Conservation (phyloP, 2,113 vertebrate genomes). For the Periophthalmus modestus region DNA sequence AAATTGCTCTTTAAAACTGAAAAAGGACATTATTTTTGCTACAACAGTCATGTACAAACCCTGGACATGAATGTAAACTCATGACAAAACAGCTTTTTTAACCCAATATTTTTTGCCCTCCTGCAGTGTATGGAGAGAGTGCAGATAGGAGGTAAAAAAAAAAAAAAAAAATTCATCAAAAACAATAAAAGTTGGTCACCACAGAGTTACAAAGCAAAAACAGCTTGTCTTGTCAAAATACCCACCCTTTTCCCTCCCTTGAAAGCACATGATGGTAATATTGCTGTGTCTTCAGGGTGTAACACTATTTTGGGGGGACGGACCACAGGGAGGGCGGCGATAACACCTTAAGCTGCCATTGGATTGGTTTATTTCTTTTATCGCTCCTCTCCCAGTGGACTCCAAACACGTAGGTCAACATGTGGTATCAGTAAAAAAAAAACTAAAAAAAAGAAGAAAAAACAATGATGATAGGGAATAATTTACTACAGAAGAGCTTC, state of each 20-base stretch:
- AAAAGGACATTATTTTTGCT: conserved; percentile 74
- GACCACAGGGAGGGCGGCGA: conserved; percentile 64
- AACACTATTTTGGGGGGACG: conserved; percentile 59
- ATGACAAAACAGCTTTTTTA: conserved; percentile 43
- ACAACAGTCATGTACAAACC: conserved; percentile 76
- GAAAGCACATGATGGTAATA: conserved; percentile 80
- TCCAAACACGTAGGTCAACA: conserved; percentile 66
- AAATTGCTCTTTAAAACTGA: conserved; percentile 78
- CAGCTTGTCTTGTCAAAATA: conserved; percentile 61
- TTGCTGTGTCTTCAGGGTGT: conserved; percentile 81
- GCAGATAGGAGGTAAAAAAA: conserved; percentile 67
- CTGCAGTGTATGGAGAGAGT: conserved; percentile 72
- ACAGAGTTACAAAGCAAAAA: conserved; percentile 74
- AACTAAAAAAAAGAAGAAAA: too few relatives aligned
- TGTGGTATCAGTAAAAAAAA: conserved; percentile 52
- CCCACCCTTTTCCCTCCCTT: conserved; percentile 65
- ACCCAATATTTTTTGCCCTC: conserved; percentile 45
- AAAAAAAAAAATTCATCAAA: conserved; percentile 32
- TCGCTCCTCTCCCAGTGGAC: conserved; percentile 71
- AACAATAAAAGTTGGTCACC: conserved; percentile 75
- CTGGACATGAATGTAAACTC: conserved; percentile 79
- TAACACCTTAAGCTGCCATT: conserved; percentile 77
- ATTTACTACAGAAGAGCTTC: conserved; percentile 63
- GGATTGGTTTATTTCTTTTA: conserved; percentile 69
- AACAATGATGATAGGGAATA: conserved; percentile 27